phyloP scores from a whole-genome alignment of 2,888 invertebrate species.

The Alloplasta piceator region DNA sequence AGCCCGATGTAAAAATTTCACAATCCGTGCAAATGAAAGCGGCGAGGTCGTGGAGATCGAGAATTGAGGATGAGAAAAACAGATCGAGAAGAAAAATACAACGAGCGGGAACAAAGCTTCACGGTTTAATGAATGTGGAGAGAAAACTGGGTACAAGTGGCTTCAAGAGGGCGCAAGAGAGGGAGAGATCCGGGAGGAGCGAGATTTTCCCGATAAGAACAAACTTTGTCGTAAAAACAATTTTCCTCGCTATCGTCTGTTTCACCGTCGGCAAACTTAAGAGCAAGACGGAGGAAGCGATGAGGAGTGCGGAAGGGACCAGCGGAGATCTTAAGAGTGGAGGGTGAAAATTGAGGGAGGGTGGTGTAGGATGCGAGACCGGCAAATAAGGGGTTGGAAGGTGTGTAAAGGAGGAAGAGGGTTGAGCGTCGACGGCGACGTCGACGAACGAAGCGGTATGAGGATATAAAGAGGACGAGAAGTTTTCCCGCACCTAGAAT shows the following conservation, averaged over 20 bases:
- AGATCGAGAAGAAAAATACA: slow-evolving; percentile 5
- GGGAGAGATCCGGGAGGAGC: slow-evolving; percentile 20
- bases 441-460: slow-evolving; percentile 1
- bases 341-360: slow-evolving; percentile 37
- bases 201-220: slow-evolving; percentile 57
- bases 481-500: slow-evolving; percentile 14
- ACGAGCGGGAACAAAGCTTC: slow-evolving; percentile 52
- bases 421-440: slow-evolving; percentile 18
- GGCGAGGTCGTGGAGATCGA: slow-evolving; percentile 8
- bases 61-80: slow-evolving; percentile 39
- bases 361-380: slow-evolving; percentile 10
- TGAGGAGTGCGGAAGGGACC: neutral
- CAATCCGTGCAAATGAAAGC: slow-evolving; percentile 42
- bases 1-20: slow-evolving; percentile 27
- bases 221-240: slow-evolving; percentile 75
- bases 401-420: slow-evolving; percentile 13
- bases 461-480: slow-evolving; percentile 10
- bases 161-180: slow-evolving; percentile 1
- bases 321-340: slow-evolving; percentile 19
- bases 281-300: slow-evolving; percentile 21
- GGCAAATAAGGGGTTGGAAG: slow-evolving; percentile 29
- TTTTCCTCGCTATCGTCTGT: slow-evolving; percentile 62
- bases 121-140: slow-evolving; percentile 62
- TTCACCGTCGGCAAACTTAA: slow-evolving; percentile 42
- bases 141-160: slow-evolving; percentile 20